Conservation (phyloP, 1,140 invertebrate genomes). For the Hylyphantes graminicola region DNA sequence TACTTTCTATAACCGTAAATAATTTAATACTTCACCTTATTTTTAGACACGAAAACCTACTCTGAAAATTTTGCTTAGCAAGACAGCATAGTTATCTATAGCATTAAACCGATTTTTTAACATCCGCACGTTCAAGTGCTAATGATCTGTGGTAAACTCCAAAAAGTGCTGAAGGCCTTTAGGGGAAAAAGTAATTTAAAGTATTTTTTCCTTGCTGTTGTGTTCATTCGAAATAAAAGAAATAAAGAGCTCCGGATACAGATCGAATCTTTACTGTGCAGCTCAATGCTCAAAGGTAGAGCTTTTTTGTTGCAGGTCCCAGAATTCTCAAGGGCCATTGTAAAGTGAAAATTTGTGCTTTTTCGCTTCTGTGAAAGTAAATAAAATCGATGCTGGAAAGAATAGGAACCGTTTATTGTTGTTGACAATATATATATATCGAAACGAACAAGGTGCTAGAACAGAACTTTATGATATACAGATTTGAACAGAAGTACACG, state of each 20-base stretch:
- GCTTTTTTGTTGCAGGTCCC: slow-evolving; percentile 10
- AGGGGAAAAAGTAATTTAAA: slow-evolving; percentile 51
- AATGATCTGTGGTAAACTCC: slow-evolving; percentile 83
- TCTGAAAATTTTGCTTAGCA: slow-evolving; percentile 34
- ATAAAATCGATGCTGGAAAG: no score
- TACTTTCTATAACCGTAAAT: no score
- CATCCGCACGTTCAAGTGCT: slow-evolving; percentile 73
- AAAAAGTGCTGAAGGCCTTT: slow-evolving; percentile 92
- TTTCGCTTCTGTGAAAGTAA: background rate
- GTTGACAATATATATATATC: no score
- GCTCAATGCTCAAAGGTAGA: background rate
- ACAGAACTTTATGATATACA: no score
- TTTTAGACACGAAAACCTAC: no score
- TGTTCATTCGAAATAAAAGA: background rate
- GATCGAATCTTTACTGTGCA: slow-evolving; percentile 26
- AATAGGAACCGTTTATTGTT: no score
- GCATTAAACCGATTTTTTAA: slow-evolving; percentile 68
- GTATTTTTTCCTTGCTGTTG: slow-evolving; percentile 4
- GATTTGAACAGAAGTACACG: no score
- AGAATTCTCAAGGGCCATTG: background rate
- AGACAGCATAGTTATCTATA: slow-evolving; percentile 67
- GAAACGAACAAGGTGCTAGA: no score
- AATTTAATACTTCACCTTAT: no score
- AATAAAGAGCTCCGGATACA: background rate
- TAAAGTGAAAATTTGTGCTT: slow-evolving; percentile 19